A percentile compares a stretch with the other conserved stretches of the same genome.
These are phyloP conservation scores for Ephialtes manifestator DNA, from an alignment of 2,888 invertebrate species.

Conservation along the genomic window DNA sequence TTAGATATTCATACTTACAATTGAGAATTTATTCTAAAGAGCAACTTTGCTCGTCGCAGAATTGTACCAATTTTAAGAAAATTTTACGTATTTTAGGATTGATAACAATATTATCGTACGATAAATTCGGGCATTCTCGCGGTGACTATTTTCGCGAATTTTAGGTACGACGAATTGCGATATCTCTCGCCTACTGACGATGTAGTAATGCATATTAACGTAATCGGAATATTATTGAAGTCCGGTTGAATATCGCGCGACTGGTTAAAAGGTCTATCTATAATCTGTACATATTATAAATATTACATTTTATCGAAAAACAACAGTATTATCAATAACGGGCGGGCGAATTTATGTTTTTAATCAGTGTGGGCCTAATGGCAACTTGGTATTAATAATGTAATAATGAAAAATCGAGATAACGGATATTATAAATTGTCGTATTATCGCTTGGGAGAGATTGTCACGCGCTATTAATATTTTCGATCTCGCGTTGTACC, in stretches of 20 bases:
- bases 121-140: slow-evolving; percentile 14
- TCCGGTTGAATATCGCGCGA: slow-evolving; percentile 15
- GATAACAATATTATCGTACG: slow-evolving; percentile 1
- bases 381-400: slow-evolving; percentile 19
- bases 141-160: neutral
- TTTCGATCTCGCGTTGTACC: neutral
- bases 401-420: slow-evolving; percentile 10
- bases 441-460: slow-evolving; percentile 9
- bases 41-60: slow-evolving; percentile 26
- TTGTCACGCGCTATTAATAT: slow-evolving; percentile 23
- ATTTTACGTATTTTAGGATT: slow-evolving; percentile 4
- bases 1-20: slow-evolving; percentile 9
- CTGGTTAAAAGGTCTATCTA: slow-evolving; percentile 11
- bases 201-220: neutral
- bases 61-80: slow-evolving; percentile 15
- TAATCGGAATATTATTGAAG: slow-evolving; percentile 15
- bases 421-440: slow-evolving; percentile 13
- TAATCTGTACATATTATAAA: slow-evolving; percentile 59
- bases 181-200: slow-evolving; percentile 1
- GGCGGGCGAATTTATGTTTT: slow-evolving; percentile 27
- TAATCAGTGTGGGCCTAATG: slow-evolving; percentile 45
- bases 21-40: slow-evolving; percentile 51
- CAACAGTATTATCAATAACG: slow-evolving; percentile 55
- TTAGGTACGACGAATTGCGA: neutral
- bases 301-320: slow-evolving; percentile 16